phyloP scores from a whole-genome alignment of 2,113 vertebrate species.

The Plotosus lineatus region DNA sequence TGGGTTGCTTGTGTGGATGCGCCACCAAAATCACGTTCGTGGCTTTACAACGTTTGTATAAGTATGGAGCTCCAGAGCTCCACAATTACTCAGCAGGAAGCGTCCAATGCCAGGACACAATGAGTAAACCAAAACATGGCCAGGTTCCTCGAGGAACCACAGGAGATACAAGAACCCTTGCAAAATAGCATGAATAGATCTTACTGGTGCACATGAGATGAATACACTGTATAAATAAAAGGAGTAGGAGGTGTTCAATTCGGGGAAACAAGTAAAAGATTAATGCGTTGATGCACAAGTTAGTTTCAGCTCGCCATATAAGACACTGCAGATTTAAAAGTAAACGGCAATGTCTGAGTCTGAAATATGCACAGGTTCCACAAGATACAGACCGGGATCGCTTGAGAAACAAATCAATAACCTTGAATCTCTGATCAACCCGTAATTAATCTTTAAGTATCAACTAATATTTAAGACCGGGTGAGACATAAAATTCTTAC shows the following conservation, averaged over 20 bases:
- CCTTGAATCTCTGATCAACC: neutral
- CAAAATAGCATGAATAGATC: neutral
- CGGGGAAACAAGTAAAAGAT: neutral
- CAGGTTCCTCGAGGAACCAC: neutral
- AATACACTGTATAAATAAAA: neutral
- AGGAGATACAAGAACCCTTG: neutral
- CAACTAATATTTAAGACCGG: neutral
- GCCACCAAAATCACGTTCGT: too few species aligned
- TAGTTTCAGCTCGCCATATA: neutral
- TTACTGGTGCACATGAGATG: neutral
- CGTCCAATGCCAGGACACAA: neutral
- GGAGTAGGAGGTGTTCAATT: neutral
- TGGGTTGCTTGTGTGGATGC: too few species aligned
- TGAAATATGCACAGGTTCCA: neutral
- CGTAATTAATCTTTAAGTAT: too few species aligned
- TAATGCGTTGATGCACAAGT: neutral
- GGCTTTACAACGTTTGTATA: too few species aligned
- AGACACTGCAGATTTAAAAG: neutral
- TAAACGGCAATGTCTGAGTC: neutral
- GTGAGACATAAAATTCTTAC: neutral
- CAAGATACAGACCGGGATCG: neutral
- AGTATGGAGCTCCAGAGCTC: too few species aligned
- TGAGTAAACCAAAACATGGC: neutral
- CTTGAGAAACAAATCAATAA: neutral
- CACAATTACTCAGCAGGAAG: neutral